Percentiles rank a stretch among this genome's conserved stretches.
These are phyloP conservation scores for Microtus montanus DNA, from an alignment of 2,113 vertebrate genomes.

Conservation along the genomic window DNA sequence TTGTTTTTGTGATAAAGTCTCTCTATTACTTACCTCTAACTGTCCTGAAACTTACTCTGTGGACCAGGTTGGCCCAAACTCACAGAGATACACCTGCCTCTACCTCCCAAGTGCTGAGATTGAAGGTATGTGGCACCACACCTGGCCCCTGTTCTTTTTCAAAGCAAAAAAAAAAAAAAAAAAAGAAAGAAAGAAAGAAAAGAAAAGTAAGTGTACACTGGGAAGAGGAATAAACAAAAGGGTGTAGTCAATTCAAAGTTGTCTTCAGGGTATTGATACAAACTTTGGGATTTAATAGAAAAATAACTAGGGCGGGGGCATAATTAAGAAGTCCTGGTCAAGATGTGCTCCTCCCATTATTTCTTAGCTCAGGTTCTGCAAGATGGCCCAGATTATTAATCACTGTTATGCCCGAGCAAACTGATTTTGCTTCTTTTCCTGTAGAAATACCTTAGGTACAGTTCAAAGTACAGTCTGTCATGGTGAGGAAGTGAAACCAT, in stretches of 20 bases:
- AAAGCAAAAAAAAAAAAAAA: neutral
- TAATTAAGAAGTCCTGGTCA: neutral
- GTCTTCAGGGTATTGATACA: neutral
- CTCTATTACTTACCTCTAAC: neutral
- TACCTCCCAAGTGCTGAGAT: neutral
- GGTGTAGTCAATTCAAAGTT: neutral
- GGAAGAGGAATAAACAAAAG: neutral
- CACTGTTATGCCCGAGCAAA: no score
- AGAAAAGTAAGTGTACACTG: neutral
- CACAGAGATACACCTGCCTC: neutral
- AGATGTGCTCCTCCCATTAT: neutral
- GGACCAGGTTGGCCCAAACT: neutral
- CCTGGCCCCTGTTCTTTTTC: neutral
- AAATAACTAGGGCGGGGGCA: neutral
- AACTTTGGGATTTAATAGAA: neutral
- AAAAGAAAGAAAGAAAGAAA: neutral
- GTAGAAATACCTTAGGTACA: no score
- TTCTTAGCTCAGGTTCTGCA: neutral
- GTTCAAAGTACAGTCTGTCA: no score
- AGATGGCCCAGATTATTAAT: neutral
- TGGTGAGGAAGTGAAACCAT: no score
- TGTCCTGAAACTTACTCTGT: neutral
- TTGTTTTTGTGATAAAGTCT: neutral
- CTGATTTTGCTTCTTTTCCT: no score
- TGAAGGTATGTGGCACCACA: neutral